Evolutionary conservation across 1,140 invertebrate genomes (phyloP), one percentile per base, ranked within the genome.

Genomic region (Lepidurus apus): DNA sequence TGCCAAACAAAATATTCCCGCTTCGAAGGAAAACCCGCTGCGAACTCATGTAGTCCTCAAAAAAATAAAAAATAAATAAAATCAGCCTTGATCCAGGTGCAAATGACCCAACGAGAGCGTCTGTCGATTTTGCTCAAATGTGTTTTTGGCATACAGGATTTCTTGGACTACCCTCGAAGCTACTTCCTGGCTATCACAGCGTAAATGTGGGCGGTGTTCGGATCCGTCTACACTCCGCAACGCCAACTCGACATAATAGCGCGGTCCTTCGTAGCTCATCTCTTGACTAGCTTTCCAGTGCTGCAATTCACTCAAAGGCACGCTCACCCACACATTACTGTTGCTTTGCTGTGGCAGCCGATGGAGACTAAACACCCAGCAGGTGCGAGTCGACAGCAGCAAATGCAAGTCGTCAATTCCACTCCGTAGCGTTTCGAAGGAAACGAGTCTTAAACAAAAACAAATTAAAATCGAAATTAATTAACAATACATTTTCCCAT

Each of bases 121-220:
- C 73, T 92, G 90, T 79, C 88, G 86, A 80, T 90, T 87, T 87
- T 97, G 95, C 84, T 94, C 90, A 84, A 92, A 93, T 82, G 96
- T 89, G 82, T 91, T 91, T 84, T 93, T 94, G 53, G 95, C 95
- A 85, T 95, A 95, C 82, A 94, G 95, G 78, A 93, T 91, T 85
- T 93, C 89, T 81, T 91, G 89, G 4, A 87, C 87, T 82, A 95
- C 93, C 87, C 90, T 91, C 82, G 90, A 88, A n/a, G 94, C 93
- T 77, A 95, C 88, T 80, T 91, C 89, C 78, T 89, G 89, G 79
- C 88, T 91, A 83, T 95, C 92, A 86, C 94, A 96, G 79, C 93
- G 88, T 42, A 97, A 92, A 84, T 92, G 90, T 10, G 94, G 94
- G 80, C 91, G 87, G 80, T 79, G 17, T 81, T 74, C 77, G 77